These are phyloP conservation scores for Polietes domitor DNA, from an alignment of 2,888 invertebrate species.

Conservation along the genomic window DNA sequence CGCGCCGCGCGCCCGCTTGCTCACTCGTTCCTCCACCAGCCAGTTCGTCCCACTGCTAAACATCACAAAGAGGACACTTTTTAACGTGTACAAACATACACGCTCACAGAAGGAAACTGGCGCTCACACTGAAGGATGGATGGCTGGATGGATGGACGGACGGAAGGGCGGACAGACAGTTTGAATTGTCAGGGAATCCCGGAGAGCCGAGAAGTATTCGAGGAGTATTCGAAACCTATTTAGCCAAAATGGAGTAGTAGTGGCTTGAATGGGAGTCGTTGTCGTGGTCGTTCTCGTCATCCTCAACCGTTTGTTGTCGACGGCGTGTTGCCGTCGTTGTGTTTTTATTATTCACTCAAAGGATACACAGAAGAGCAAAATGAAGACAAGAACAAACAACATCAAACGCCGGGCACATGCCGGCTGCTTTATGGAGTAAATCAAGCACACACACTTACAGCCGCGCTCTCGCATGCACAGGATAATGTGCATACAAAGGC, in stretches of 20 bases:
- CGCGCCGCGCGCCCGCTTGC: background rate
- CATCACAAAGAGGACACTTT: conserved; percentile 61
- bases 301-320: background rate
- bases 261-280: conserved; percentile 30
- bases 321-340: conserved; percentile 37
- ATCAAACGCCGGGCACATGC: conserved; percentile 60
- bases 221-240: conserved; percentile 48
- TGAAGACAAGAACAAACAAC: conserved; percentile 64
- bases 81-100: conserved; percentile 15
- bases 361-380: conserved; percentile 64
- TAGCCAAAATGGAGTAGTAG: conserved; percentile 35
- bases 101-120: background rate
- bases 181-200: conserved; percentile 12
- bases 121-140: conserved; percentile 27
- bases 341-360: conserved; percentile 66
- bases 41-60: background rate
- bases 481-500: conserved; percentile 20
- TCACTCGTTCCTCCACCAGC: background rate
- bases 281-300: conserved; percentile 2
- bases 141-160: too few relatives aligned
- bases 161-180: conserved; percentile 24
- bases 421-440: conserved; percentile 12
- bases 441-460: background rate
- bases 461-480: background rate
- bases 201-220: conserved; percentile 43